Base-by-base conservation (phyloP, 2,797 vertebrate genomes). In the Decapterus maruadsi region DNA sequence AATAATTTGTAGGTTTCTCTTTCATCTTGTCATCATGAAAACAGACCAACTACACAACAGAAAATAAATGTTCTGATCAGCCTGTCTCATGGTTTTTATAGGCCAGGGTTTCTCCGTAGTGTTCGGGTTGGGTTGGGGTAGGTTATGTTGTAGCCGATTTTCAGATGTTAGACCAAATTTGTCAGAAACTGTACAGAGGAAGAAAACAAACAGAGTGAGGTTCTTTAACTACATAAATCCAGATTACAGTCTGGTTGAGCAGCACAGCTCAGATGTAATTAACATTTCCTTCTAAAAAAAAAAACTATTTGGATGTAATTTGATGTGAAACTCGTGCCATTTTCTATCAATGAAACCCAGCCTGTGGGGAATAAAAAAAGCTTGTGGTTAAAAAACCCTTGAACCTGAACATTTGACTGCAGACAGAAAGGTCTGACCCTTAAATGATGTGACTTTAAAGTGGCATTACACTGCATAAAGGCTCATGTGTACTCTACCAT, bases 391-490 rank as follows among this genome's bases (percentile, higher is more conserved):
- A 45, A 63, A 45, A 84, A 70, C 54, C 42, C 4, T 79, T 77
- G 45, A 66, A 68, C 55, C 66, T 75, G 14, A 77, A 69, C 60
- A 70, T 77, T 81, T 77, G 62, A 58, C 72, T 75, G 14, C 4
- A 80, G 54, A 75, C 55, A 42, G 45, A 68, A 80, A 76, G 34
- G 29, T 45, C 62, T 56, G 58, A 60, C 51, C 61, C 51, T 50
- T 77, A 2, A 26, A 69, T 66, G 54, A 26, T 67, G 12, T 43
- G 13, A 51, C n/a, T 14, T 46, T 31, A 17, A 48, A 63, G 56
- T 31, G 3, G 31, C 43, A 46, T n/a, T 0, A 50, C 31, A 13
- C n/a, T 29, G 29, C 43, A 57, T 45, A 5, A 31, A 38, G 43
- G 26, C 9, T 31, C 56, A 70, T 73, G 48, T 61, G 40, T 60